These are phyloP conservation scores for Hydraecia micacea DNA, from an alignment of 2,888 invertebrate genomes.

Conservation along the genomic window DNA sequence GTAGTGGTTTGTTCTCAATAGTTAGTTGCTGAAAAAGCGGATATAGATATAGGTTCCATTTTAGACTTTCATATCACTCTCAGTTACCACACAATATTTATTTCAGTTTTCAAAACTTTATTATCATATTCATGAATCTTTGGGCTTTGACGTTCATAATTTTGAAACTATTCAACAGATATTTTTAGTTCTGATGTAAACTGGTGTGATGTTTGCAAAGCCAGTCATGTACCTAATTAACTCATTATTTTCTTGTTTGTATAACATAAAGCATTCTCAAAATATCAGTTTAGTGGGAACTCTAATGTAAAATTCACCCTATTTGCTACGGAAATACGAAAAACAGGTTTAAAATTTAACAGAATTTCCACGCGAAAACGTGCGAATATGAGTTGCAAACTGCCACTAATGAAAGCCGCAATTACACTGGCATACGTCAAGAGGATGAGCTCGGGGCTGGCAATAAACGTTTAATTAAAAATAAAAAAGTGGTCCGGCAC, in stretches of 20 bases:
- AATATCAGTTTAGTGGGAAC: constrained; percentile 42
- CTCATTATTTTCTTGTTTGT: constrained; percentile 31
- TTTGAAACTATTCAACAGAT: not conserved
- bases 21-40: no score
- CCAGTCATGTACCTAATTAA: constrained; percentile 32
- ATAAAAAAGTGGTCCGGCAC: constrained; percentile 68
- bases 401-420: constrained; percentile 77
- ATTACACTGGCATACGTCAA: constrained; percentile 74
- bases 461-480: constrained; percentile 79
- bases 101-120: no score
- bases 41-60: not conserved
- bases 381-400: constrained; percentile 76
- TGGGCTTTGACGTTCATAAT: not conserved
- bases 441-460: constrained; percentile 58
- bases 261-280: constrained; percentile 33
- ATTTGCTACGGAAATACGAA: constrained; percentile 51
- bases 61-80: not conserved
- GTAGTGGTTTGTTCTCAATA: not conserved
- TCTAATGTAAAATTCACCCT: constrained; percentile 44
- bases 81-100: not conserved
- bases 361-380: constrained; percentile 67
- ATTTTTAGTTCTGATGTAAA: constrained; percentile 8
- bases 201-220: constrained; percentile 17
- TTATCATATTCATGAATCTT: not conserved
- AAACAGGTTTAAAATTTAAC: constrained; percentile 62